These are phyloP conservation scores for Triplophysa dalaica DNA, from an alignment of 2,113 vertebrate genomes.

Conservation along the genomic window DNA sequence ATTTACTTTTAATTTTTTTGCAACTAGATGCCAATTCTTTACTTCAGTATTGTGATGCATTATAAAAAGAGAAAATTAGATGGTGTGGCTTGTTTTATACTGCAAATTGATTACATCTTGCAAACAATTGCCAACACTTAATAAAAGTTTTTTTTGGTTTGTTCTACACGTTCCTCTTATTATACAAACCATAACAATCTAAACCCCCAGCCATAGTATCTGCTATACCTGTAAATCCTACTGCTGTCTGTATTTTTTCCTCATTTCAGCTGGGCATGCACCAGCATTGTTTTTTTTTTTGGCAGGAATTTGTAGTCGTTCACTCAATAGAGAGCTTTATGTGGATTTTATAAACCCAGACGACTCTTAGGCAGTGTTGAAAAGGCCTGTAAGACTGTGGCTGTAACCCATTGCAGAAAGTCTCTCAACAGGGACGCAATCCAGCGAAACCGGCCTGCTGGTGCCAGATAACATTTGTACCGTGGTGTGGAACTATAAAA, in stretches of 20 bases:
- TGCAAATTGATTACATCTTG: too few relatives aligned
- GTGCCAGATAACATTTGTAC: conserved; percentile 49
- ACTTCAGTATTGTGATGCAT: too few relatives aligned
- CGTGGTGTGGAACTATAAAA: conserved; percentile 6
- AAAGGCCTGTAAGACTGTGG: conserved; percentile 8
- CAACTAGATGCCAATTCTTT: too few relatives aligned
- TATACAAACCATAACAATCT: background rate
- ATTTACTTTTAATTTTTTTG: too few relatives aligned
- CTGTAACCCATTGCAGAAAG: conserved; percentile 31
- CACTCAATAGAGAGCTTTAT: conserved; percentile 29
- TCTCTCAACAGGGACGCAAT: conserved; percentile 1
- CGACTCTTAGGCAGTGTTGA: conserved; percentile 16
- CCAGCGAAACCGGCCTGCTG: conserved; percentile 28
- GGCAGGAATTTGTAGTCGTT: background rate
- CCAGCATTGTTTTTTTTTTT: background rate
- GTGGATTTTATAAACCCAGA: conserved; percentile 28
- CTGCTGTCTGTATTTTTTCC: background rate
- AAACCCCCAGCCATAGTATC: background rate
- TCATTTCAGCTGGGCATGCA: background rate
- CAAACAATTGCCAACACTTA: too few relatives aligned
- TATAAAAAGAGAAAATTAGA: too few relatives aligned
- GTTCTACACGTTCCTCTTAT: too few relatives aligned
- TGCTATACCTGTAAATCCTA: background rate
- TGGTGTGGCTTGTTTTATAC: too few relatives aligned
- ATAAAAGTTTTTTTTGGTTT: too few relatives aligned